A percentile compares a stretch with the other conserved stretches of the same genome.
Conservation (phyloP, 2,797 vertebrate genomes). For the Sebastes itinus region DNA sequence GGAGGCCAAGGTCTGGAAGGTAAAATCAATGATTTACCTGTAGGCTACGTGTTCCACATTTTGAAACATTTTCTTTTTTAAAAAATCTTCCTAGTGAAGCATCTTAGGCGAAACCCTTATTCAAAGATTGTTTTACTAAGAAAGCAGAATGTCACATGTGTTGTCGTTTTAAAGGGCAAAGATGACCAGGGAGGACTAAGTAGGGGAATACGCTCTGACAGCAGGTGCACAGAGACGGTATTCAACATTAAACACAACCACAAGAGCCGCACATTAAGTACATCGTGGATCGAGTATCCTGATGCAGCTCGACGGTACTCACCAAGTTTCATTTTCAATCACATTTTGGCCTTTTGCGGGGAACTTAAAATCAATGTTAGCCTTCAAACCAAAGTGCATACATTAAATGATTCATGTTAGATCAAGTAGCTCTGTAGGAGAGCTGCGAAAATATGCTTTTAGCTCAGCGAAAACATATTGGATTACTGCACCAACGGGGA, state of each 20-base stretch:
- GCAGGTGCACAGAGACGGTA: conserved; percentile 52
- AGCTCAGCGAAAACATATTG: conserved; percentile 64
- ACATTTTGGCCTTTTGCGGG: conserved; percentile 76
- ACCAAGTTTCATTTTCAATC: conserved; percentile 74
- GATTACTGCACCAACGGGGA: conserved; percentile 49
- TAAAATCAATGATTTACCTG: conserved; percentile 30
- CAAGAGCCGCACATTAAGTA: conserved; percentile 38
- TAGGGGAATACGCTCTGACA: conserved; percentile 67
- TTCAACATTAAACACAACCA: conserved; percentile 65
- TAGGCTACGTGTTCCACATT: conserved; percentile 4
- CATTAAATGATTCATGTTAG: conserved; percentile 79
- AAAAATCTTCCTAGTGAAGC: conserved; percentile 26
- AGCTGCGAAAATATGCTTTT: conserved; percentile 64
- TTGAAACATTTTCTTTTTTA: not conserved
- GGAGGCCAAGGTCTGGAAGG: conserved; percentile 2
- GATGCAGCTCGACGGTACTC: conserved; percentile 57
- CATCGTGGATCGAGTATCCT: conserved; percentile 46
- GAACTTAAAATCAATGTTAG: conserved; percentile 78
- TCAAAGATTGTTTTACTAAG: conserved; percentile 41
- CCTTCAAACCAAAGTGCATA: conserved; percentile 79
- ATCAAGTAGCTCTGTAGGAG: conserved; percentile 67
- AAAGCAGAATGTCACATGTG: conserved; percentile 59
- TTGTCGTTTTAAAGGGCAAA: conserved; percentile 76
- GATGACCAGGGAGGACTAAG: conserved; percentile 65
- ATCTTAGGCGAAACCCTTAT: conserved; percentile 8